A percentile compares a stretch with the other conserved stretches of the same genome.
Evolutionary conservation across 1,140 invertebrate species (phyloP).

Genomic region (Cydia strobilella): DNA sequence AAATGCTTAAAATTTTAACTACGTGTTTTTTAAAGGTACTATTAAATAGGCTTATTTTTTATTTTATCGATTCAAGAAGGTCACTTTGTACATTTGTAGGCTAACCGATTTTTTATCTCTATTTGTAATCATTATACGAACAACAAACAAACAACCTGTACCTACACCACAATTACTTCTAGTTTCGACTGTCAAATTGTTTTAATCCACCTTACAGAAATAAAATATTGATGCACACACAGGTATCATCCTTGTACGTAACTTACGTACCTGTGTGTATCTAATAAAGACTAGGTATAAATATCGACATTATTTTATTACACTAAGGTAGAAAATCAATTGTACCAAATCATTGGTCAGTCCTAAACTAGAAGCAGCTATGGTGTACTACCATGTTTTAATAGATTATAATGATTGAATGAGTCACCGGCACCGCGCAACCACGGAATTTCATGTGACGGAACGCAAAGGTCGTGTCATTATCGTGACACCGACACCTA

Average conservation of each 20-base stretch:
- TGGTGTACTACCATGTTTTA: background rate
- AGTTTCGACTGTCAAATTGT: background rate
- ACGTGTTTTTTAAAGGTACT: too few relatives aligned
- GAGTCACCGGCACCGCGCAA: background rate
- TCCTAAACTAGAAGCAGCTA: background rate
- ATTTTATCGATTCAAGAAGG: background rate
- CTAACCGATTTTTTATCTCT: background rate
- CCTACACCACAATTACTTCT: background rate
- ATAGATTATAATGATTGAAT: conserved; percentile 13
- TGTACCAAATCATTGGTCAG: background rate
- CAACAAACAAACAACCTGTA: background rate
- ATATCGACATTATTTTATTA: background rate
- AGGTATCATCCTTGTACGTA: too few relatives aligned
- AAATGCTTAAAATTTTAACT: too few relatives aligned
- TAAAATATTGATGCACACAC: too few relatives aligned
- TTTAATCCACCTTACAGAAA: background rate
- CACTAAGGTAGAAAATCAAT: background rate
- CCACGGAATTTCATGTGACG: conserved; percentile 13
- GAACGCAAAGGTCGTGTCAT: conserved; percentile 25
- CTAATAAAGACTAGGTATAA: too few relatives aligned
- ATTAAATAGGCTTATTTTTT: too few relatives aligned
- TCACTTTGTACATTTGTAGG: background rate
- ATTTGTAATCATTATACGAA: background rate
- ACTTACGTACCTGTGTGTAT: too few relatives aligned
- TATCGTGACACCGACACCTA: conserved; percentile 30